Evolutionary conservation across 1,140 invertebrate genomes (phyloP).

Genomic region (Telenomus remus): DNA sequence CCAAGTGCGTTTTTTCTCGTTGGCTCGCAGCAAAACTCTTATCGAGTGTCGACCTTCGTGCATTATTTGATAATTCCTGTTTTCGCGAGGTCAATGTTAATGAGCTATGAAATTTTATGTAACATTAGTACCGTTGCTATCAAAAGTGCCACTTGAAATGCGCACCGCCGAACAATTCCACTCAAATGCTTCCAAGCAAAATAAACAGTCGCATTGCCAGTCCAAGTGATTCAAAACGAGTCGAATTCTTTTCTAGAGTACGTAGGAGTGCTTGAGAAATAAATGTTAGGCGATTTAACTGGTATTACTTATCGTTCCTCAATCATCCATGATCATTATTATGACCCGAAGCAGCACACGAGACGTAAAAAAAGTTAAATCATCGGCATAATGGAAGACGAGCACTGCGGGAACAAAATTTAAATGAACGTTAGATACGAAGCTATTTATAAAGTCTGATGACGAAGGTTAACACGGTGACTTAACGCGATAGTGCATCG

Average conservation of each 20-base stretch:
- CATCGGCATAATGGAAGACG: constrained; percentile 21
- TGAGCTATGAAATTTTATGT: constrained; percentile 52
- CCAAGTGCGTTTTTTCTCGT: no score
- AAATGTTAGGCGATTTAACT: neutral
- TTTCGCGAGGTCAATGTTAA: constrained; percentile 50
- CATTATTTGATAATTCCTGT: constrained; percentile 40
- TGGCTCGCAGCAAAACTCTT: neutral
- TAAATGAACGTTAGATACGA: constrained; percentile 29
- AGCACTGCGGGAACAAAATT: constrained; percentile 18
- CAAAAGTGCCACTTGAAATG: constrained; percentile 21
- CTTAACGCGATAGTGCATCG: constrained; percentile 22
- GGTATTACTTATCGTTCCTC: neutral
- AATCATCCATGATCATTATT: neutral
- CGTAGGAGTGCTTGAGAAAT: no score
- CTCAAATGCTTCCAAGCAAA: neutral
- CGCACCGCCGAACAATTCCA: neutral
- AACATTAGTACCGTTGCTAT: constrained; percentile 28
- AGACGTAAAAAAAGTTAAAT: constrained; percentile 9
- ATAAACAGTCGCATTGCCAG: no score
- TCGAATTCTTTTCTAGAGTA: no score
- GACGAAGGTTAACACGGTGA: constrained; percentile 30
- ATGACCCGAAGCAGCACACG: neutral
- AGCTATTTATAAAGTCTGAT: constrained; percentile 47
- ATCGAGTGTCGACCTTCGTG: constrained; percentile 30
- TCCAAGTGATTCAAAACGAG: no score